phyloP scores from a whole-genome alignment of 2,797 vertebrate genomes.

The Microchirus variegatus region DNA sequence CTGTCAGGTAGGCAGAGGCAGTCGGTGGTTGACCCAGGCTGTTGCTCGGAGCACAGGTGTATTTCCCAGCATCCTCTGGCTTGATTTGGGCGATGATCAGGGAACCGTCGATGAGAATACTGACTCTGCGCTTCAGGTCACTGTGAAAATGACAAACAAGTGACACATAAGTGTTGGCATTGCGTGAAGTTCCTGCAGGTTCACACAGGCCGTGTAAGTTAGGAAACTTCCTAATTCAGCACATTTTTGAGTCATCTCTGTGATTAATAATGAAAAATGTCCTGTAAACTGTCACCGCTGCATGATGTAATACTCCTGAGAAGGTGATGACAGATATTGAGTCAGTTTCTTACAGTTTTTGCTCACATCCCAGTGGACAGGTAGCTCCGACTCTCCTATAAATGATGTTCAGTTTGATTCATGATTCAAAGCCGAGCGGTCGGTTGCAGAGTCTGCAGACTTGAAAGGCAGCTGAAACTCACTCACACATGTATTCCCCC shows the following conservation, averaged over 20 bases:
- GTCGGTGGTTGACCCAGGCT: slow-evolving; percentile 94
- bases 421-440: slow-evolving; percentile 20
- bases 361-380: slow-evolving; percentile 15
- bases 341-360: slow-evolving; percentile 10
- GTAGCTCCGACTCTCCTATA: slow-evolving; percentile 16
- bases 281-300: not conserved
- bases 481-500: slow-evolving; percentile 3
- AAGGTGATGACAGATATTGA: slow-evolving; percentile 9
- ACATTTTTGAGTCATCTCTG: not conserved
- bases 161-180: not conserved
- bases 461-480: slow-evolving; percentile 34
- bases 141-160: slow-evolving; percentile 68
- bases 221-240: not conserved
- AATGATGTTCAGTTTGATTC: slow-evolving; percentile 21
- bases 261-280: slow-evolving; percentile 9
- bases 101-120: slow-evolving; percentile 96
- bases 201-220: not conserved
- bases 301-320: slow-evolving; percentile 6
- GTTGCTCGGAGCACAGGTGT: slow-evolving; percentile 98
- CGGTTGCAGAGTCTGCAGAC: slow-evolving; percentile 20
- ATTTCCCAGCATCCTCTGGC: slow-evolving; percentile 95
- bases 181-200: no score
- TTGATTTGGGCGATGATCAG: slow-evolving; percentile 97
- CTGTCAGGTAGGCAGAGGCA: slow-evolving; percentile 92
- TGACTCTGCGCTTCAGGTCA: slow-evolving; percentile 95